These are phyloP conservation scores for Alitta virens DNA, from an alignment of 2,888 invertebrate genomes.

Conservation along the genomic window DNA sequence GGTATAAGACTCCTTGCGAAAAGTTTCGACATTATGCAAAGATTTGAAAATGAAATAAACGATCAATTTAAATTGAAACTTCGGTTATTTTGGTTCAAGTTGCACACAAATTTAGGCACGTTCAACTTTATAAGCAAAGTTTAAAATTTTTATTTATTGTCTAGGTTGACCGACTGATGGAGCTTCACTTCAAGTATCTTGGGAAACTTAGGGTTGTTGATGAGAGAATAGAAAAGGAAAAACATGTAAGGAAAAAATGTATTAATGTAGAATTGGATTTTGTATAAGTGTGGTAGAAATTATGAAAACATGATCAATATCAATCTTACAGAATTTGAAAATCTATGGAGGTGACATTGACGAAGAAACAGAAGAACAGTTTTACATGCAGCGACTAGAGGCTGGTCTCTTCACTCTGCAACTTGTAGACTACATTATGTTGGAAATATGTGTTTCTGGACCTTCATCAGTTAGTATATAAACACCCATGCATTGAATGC, in stretches of 20 bases:
- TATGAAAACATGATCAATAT: background rate
- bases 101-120: no score
- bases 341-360: slow-evolving; percentile 59
- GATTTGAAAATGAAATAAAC: background rate
- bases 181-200: slow-evolving; percentile 94
- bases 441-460: slow-evolving; percentile 62
- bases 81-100: no score
- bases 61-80: background rate
- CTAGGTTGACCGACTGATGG: slow-evolving; percentile 85
- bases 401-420: slow-evolving; percentile 96
- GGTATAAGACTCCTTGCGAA: no score
- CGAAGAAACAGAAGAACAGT: slow-evolving; percentile 77
- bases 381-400: slow-evolving; percentile 84
- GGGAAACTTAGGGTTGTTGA: slow-evolving; percentile 87
- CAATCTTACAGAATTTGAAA: slow-evolving; percentile 37
- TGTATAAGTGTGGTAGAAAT: no score
- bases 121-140: no score
- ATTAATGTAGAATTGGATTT: no score
- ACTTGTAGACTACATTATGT: slow-evolving; percentile 78
- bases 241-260: slow-evolving; percentile 50
- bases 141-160: background rate
- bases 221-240: slow-evolving; percentile 68
- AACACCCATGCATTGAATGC: no score
- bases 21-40: no score
- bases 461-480: slow-evolving; percentile 43